Evolutionary conservation across 37 sponge, comb jelly and placozoan genomes (phyloP).

Genomic region (Aplysina aerophoba): DNA sequence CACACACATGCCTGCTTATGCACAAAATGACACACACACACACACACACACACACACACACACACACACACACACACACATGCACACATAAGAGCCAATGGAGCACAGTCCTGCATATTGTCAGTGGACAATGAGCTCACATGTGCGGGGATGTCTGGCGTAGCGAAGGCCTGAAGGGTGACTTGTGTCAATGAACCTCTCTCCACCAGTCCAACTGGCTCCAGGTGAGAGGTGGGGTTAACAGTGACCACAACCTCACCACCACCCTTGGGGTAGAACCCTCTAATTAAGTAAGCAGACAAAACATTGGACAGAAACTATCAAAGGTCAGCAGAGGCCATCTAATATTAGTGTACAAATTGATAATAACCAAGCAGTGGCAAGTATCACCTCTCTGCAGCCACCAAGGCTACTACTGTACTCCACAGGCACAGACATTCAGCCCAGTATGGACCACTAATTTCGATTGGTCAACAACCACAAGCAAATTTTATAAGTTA

Average conservation of each 20-base stretch:
- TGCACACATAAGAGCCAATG: slow-evolving; percentile 8
- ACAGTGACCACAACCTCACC: slow-evolving; percentile 75
- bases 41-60: too few species aligned
- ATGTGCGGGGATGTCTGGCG: slow-evolving; percentile 61
- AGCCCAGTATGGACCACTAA: too few species aligned
- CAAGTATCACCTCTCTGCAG: too few species aligned
- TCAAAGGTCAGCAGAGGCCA: neutral
- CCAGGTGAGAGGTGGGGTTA: slow-evolving; percentile 50
- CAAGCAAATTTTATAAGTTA: too few species aligned
- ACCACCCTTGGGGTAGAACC: slow-evolving; percentile 92
- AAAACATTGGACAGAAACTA: neutral
- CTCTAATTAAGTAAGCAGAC: slow-evolving; percentile 54
- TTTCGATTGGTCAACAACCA: too few species aligned
- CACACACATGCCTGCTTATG: too few species aligned
- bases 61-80: neutral
- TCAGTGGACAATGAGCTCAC: slow-evolving; percentile 46
- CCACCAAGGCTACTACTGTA: too few species aligned
- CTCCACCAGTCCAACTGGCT: slow-evolving; percentile 61
- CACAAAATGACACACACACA: too few species aligned
- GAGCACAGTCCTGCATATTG: too few species aligned
- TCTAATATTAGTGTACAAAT: too few species aligned
- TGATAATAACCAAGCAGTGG: too few species aligned
- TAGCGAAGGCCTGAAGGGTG: slow-evolving; percentile 52
- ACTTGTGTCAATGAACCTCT: slow-evolving; percentile 52
- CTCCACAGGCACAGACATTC: too few species aligned